Evolutionary conservation across 2,888 invertebrate genomes (phyloP).

Genomic region (Acanthosepion lycidas): DNA sequence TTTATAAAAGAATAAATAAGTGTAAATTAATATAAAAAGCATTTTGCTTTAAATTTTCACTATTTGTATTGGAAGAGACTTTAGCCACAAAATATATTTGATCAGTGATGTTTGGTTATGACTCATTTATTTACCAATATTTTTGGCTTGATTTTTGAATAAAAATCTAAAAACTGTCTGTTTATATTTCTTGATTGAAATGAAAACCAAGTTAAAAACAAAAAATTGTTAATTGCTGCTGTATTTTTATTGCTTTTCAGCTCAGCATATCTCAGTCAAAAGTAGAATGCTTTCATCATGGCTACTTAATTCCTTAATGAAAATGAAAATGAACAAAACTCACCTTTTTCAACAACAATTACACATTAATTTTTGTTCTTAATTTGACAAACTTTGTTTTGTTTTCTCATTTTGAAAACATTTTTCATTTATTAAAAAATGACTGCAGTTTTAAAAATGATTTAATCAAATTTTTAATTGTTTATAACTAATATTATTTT

Average conservation of each 20-base stretch:
- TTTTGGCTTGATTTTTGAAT: background rate
- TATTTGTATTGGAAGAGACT: background rate
- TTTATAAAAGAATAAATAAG: background rate
- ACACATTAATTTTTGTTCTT: background rate
- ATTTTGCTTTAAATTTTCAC: background rate
- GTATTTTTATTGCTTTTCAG: background rate
- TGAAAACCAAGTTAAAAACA: background rate
- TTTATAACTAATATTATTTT: too few species aligned
- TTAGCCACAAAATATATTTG: too few species aligned
- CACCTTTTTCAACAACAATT: background rate
- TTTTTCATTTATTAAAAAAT: background rate
- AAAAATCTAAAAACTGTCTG: too few species aligned
- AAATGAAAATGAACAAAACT: too few species aligned
- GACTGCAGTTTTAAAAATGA: background rate
- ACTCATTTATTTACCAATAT: background rate
- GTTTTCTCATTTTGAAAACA: background rate
- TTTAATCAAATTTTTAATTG: too few species aligned
- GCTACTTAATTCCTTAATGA: too few species aligned
- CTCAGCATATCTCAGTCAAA: background rate
- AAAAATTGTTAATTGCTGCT: background rate
- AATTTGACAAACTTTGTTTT: background rate
- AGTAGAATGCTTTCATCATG: background rate
- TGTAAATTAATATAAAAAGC: background rate
- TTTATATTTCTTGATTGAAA: too few species aligned
- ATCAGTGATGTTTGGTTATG: background rate